Evolutionary conservation across 2,888 invertebrate genomes (phyloP), one percentile per base, ranked within the genome.

Genomic region (Hylaea fasciaria): DNA sequence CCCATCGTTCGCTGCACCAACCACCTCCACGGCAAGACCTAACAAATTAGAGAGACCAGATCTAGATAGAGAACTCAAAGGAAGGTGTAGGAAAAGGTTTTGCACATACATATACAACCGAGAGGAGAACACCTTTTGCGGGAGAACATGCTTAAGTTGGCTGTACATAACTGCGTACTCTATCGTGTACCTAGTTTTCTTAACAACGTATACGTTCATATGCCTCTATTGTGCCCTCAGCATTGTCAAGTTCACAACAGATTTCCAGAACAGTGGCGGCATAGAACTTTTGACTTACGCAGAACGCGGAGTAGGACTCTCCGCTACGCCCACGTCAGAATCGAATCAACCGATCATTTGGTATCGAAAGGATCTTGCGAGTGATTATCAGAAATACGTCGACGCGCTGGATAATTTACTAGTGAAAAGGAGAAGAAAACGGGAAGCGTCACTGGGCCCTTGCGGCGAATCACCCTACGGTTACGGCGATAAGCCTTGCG

Each of bases 391-490:
- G 13, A 88, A 85, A 64, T 91, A 91, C 59, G 65, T 90, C 3
- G 67, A 70, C 0, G 80, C 82, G 12, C 70, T 91, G n/a, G 83
- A 87, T 40, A 73, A 73, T 32, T 63, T 89, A 32, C 65, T 89
- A 0, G 51, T 62, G 2, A 80, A 66, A 12, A 70, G 65, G 46
- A 74, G 82, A 46, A 76, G 72, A 32, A 80, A 81, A 69, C 71
- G 78, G 49, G 73, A 79, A 39, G 41, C 68, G 48, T 54, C 68
- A 22, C 73, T 91, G 14, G 91, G 91, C 0, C 88, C 91, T 1
- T 92, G 91, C 66, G 83, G 86, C 0, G 40, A 60, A 10, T 17
- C 71, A 0, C 91, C 91, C 0, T 92, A 85, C 52, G 91, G 91
- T 0, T 92, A 91, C 57, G 88, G 86, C 4, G 76, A 80, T 0